Conservation (phyloP, 2,113 vertebrate genomes). For the Cathartes aura region DNA sequence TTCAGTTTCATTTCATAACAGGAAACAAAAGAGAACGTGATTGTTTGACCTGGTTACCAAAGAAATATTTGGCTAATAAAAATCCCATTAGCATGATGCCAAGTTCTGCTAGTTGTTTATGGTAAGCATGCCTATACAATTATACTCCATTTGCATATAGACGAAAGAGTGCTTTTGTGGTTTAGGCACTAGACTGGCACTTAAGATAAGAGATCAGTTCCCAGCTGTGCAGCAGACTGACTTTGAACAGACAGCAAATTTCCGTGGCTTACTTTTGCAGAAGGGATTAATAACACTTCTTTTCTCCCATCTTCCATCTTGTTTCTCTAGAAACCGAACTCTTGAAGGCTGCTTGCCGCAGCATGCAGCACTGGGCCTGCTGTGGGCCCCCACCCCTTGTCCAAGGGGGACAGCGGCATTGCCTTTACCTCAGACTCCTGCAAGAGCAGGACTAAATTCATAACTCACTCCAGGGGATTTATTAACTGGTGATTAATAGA, state of each 20-base stretch:
- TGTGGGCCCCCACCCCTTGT: background rate
- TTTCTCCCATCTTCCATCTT: background rate
- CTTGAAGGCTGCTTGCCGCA: background rate
- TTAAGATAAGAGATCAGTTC: constrained; percentile 57
- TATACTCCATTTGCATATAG: constrained; percentile 29
- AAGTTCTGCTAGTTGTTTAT: constrained; percentile 54
- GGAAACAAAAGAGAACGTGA: constrained; percentile 74
- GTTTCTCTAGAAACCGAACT: background rate
- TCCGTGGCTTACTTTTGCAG: background rate
- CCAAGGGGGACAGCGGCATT: background rate
- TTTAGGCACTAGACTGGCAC: constrained; percentile 65
- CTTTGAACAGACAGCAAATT: constrained; percentile 39
- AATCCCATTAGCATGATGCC: constrained; percentile 35
- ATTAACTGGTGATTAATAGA: background rate
- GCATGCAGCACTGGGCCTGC: rapidly evolving
- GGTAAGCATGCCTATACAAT: constrained; percentile 52
- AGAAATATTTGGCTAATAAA: constrained; percentile 62
- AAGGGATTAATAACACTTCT: constrained; percentile 5
- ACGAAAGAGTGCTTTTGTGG: background rate
- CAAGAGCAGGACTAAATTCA: background rate
- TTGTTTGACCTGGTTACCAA: constrained; percentile 69
- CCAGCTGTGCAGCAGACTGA: constrained; percentile 52
- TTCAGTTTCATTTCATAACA: constrained; percentile 69
- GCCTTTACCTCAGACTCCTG: background rate
- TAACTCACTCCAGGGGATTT: background rate